These are phyloP conservation scores for Chrysochloris asiatica DNA, from an alignment of 2,113 vertebrate species.

Conservation along the genomic window DNA sequence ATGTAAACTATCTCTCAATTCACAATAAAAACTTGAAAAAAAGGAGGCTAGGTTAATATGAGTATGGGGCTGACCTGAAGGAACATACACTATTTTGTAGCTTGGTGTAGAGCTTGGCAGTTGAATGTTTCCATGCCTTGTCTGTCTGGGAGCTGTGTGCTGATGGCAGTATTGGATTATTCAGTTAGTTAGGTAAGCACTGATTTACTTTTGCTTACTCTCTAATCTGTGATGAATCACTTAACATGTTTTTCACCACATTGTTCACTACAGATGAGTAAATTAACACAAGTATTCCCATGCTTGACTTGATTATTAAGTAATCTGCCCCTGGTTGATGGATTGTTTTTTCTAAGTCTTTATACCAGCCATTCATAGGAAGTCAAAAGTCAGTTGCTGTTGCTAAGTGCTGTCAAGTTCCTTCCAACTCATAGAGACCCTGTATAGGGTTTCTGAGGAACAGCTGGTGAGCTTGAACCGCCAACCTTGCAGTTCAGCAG, in stretches of 20 bases:
- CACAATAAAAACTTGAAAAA: too few species aligned
- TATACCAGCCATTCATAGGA: background rate
- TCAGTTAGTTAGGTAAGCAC: background rate
- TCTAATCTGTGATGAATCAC: background rate
- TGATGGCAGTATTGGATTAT: background rate
- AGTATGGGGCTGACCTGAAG: background rate
- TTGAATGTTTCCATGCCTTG: background rate
- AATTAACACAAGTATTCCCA: background rate
- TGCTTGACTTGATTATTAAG: background rate
- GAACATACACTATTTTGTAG: background rate
- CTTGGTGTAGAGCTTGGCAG: background rate
- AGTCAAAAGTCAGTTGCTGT: too few species aligned
- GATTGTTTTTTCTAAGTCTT: background rate
- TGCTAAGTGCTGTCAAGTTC: too few species aligned
- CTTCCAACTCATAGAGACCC: too few species aligned
- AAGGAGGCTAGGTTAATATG: conserved; percentile 8
- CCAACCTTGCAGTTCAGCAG: too few species aligned
- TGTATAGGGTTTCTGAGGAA: too few species aligned
- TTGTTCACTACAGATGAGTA: background rate
- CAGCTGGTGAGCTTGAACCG: too few species aligned
- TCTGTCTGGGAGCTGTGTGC: background rate
- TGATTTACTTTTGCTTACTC: background rate
- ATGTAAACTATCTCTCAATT: too few species aligned
- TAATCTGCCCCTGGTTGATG: background rate
- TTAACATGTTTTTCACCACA: background rate